Conservation (phyloP, 2,113 vertebrate species). For the Cyanoramphus novaezelandiae region DNA sequence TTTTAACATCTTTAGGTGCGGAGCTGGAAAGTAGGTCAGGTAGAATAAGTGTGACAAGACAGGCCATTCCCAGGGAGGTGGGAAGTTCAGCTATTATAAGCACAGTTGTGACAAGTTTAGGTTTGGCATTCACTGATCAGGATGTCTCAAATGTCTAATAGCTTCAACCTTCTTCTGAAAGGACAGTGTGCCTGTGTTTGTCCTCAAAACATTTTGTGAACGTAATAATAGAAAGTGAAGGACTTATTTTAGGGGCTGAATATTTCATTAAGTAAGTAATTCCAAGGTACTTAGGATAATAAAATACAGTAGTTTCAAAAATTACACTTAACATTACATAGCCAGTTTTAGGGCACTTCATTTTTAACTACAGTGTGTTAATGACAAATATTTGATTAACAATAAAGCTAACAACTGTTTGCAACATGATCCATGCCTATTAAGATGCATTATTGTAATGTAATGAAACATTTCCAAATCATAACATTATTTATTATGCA, state of each 20-base stretch:
- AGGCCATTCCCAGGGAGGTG: conserved; percentile 9
- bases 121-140: conserved; percentile 30
- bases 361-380: conserved; percentile 37
- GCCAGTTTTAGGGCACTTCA: conserved; percentile 5
- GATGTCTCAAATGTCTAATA: background rate
- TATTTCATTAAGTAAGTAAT: conserved; percentile 13
- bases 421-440: conserved; percentile 1
- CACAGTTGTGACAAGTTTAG: conserved; percentile 51
- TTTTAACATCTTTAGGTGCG: conserved; percentile 1
- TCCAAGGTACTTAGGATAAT: background rate
- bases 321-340: background rate
- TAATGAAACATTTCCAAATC: conserved; percentile 26
- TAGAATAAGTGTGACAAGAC: conserved; percentile 63
- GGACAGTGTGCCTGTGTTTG: background rate
- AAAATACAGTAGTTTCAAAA: conserved; percentile 12
- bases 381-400: conserved; percentile 49
- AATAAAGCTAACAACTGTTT: conserved; percentile 34
- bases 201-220: conserved; percentile 16
- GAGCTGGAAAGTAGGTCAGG: conserved; percentile 60
- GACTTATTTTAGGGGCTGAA: background rate
- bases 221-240: background rate
- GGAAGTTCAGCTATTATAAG: conserved; percentile 68
- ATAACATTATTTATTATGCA: conserved; percentile 19
- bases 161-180: conserved; percentile 24
- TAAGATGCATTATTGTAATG: background rate